Base-by-base conservation (phyloP, 1,140 invertebrate genomes). In the Mactra quadrangularis region DNA sequence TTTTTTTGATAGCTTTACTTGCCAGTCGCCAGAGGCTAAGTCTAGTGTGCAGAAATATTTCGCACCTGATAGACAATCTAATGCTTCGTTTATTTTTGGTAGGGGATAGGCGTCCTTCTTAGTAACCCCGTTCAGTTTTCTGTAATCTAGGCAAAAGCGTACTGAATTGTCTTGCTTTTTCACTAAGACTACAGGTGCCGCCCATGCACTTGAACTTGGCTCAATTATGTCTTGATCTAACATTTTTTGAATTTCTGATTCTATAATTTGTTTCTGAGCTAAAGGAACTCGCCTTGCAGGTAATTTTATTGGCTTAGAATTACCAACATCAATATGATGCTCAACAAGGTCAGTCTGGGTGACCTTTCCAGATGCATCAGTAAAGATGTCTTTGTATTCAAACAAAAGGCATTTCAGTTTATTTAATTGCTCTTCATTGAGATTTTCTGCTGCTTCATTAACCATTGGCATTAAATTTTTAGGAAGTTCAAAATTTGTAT, bases 111-210 rank as follows among this genome's bases (percentile, higher is more conserved):
- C 88, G 84, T 95, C 94, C 35, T 88, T 85, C 1, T 88, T 86
- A 0, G 92, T 94, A 0, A 83, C 87, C 70, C 2, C 9, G 85
- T 94, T 95, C 17, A 88, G 52, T 33, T 59, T 81, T 22, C 84
- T 93, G 88, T 93, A 94, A 87, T 95, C 94, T 1, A 88, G 92
- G 86, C 94, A 94, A 22, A 95, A 53, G 87, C 94, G 79, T 33
- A 93, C 84, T n/a, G 87, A 83, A 19, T 92, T 93, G 85, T 94
- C 88, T 0, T 88, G 55, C 81, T 94, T 94, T 55, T 95, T 95
- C 15, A 86, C 77, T n/a, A 87, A 29, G 33, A 86, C 75, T 19
- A 86, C 45, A 0, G 88, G 86, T 15, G 89, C 89, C 3, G 86
- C 78, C 87, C 86, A 92, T 0, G 88, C 83, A 29, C 82, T 85